Evolutionary conservation across 2,113 vertebrate species (phyloP).

Genomic region (Paratilapia polleni): DNA sequence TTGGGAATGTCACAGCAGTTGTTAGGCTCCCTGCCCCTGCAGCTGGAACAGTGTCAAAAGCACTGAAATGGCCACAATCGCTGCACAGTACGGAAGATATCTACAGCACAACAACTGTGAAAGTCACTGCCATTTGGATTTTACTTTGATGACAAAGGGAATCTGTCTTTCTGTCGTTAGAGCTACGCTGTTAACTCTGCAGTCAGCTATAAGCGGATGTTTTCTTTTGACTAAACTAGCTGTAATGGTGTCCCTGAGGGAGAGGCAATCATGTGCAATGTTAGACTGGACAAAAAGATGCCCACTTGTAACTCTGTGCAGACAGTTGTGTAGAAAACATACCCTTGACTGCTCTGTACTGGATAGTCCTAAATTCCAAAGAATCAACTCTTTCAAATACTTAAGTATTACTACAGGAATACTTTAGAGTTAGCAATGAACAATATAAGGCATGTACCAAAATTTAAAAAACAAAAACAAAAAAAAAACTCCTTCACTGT

Average conservation of each 20-base stretch:
- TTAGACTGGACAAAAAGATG: conserved; percentile 47
- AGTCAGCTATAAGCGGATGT: conserved; percentile 31
- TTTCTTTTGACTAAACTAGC: conserved; percentile 52
- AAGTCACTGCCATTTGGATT: conserved; percentile 53
- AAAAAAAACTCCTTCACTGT: neutral
- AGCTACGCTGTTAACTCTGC: conserved; percentile 23
- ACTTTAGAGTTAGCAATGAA: neutral
- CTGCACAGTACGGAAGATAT: conserved; percentile 40
- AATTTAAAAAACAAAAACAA: neutral
- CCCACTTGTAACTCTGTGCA: conserved; percentile 19
- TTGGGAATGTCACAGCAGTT: conserved; percentile 75
- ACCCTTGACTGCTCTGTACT: neutral
- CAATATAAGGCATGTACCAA: neutral
- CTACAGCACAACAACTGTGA: conserved; percentile 59
- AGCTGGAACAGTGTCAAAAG: conserved; percentile 65
- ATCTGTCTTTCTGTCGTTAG: conserved; percentile 30
- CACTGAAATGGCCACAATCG: conserved; percentile 51
- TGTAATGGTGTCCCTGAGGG: conserved; percentile 36
- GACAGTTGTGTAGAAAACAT: conserved; percentile 43
- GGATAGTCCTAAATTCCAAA: conserved; percentile 10
- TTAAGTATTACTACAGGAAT: neutral
- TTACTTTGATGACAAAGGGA: conserved; percentile 42
- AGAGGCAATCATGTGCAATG: conserved; percentile 27
- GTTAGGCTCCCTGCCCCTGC: conserved; percentile 58
- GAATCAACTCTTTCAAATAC: conserved; percentile 2